Base-by-base conservation (phyloP, 64 coral and sea anemone species). In the Stylophora pistillata region DNA sequence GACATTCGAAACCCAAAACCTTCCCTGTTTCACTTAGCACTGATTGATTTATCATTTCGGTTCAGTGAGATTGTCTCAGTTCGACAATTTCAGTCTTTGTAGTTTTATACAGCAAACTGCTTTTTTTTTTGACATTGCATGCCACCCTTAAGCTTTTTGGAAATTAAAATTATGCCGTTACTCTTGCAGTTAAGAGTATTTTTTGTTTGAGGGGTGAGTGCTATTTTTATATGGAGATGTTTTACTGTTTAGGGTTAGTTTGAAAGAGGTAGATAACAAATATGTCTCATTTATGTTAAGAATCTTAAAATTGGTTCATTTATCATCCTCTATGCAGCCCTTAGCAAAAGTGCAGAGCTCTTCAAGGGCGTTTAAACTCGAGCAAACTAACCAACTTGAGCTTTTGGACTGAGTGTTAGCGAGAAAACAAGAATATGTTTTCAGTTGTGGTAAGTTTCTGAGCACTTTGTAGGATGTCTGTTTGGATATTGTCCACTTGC, bases 401-500 rank as follows among this genome's bases (percentile, higher is more conserved):
- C 0, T 47, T 47, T 47, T 47, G 3, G 37, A 47, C 37, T 7
- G 37, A 47, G 37, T 3, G 37, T 7, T 47, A 47, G 7, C 37
- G 37, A 47, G 37, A 47, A 47, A 47, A 47, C 37, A 47, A 25
- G 64, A 68, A 26, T 68, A 65, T 65, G 10, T 68, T 68, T 25
- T 68, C 64, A 68, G n/a, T 55, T 78, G 14, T 53, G 23, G 9
- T 26, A 53, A 16, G 9, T 53, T 26, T 53, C 37, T 15, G 28
- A 78, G 52, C 10, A 65, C 5, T 77, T 77, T 27, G 18, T 15
- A 11, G 74, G 75, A 28, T 78, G 23, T 18, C 28, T 78, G 75
- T 78, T 78, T 56, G 75, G 75, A 78, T 15, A 56, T 52, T 25
- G 53, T 78, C 75, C 53, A 78, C 26, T 78, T 56, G 13, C 25